Conservation (phyloP, 1,140 invertebrate species). For the Macrosteles quadrilineatus region DNA sequence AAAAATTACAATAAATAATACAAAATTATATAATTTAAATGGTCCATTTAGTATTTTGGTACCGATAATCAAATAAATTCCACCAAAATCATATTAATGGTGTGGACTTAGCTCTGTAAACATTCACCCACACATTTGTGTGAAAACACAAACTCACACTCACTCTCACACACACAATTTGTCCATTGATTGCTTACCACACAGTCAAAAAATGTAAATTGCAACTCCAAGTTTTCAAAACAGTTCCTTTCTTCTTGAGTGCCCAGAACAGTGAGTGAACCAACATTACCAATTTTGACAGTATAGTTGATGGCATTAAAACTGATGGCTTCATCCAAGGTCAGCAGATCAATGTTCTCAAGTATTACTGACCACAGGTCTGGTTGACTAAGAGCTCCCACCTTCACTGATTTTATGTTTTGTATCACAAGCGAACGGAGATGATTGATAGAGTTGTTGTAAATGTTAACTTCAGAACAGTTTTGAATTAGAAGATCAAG, state of each 20-base stretch:
- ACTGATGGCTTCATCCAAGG: not conserved
- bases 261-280: not conserved
- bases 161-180: too few relatives aligned
- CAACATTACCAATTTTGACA: not conserved
- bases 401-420: not conserved
- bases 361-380: not conserved
- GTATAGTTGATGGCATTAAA: not conserved
- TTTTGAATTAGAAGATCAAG: slow-evolving; percentile 2
- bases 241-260: not conserved
- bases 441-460: not conserved
- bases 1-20: too few relatives aligned
- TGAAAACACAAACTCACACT: too few relatives aligned
- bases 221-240: not conserved
- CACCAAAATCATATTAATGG: too few relatives aligned
- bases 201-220: not conserved
- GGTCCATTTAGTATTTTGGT: too few relatives aligned
- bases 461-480: not conserved
- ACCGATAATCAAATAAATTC: too few relatives aligned
- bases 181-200: too few relatives aligned
- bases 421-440: not conserved
- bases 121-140: too few relatives aligned
- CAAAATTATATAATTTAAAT: too few relatives aligned
- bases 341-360: not conserved
- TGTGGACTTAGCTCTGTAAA: too few relatives aligned
- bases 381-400: not conserved